Conservation (phyloP, 2,797 vertebrate genomes). For the Rostrhamus sociabilis region DNA sequence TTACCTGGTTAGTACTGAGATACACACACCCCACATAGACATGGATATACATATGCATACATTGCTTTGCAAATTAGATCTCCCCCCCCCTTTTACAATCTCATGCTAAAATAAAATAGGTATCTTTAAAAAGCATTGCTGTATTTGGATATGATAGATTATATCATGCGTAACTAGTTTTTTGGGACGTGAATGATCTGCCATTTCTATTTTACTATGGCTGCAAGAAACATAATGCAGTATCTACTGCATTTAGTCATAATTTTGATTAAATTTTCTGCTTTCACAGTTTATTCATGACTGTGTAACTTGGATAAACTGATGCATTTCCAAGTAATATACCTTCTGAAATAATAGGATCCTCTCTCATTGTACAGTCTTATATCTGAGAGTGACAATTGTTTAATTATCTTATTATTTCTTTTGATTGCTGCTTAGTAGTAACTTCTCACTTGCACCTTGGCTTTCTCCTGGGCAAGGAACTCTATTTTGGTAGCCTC, state of each 20-base stretch:
- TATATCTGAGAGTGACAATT: not conserved
- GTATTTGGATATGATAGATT: not conserved
- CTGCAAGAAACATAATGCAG: not conserved
- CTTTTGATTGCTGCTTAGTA: not conserved
- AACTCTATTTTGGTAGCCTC: not conserved
- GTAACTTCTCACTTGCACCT: not conserved
- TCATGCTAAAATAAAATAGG: not conserved
- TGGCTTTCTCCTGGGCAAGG: not conserved
- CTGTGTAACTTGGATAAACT: not conserved
- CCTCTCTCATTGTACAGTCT: not conserved
- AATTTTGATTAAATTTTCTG: constrained; percentile 12
- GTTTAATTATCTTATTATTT: not conserved
- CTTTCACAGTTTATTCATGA: not conserved
- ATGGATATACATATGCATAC: too few relatives aligned
- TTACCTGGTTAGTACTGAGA: not conserved
- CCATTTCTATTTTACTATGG: not conserved
- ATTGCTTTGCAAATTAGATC: not conserved
- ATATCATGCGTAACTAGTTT: not conserved
- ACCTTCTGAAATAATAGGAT: not conserved
- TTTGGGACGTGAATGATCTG: not conserved
- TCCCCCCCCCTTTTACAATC: not conserved
- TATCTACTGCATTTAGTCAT: not conserved
- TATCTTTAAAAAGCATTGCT: not conserved
- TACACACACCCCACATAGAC: fast-evolving
- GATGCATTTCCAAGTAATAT: not conserved